These are phyloP conservation scores for Contarinia nasturtii DNA, from an alignment of 1,140 invertebrate species.

Conservation along the genomic window DNA sequence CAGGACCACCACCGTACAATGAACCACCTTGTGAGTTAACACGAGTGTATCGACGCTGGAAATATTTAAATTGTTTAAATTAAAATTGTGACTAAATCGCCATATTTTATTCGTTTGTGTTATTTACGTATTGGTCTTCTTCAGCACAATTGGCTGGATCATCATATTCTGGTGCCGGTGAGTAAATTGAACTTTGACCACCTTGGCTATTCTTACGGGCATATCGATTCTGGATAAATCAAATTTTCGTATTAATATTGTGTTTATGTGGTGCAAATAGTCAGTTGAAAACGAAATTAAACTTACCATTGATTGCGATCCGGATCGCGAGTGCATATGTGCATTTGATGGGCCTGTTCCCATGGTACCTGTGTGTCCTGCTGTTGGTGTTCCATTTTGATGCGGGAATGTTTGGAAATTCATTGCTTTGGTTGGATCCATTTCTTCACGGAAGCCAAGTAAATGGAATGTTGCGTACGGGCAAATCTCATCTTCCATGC, in stretches of 20 bases:
- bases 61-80: not conserved
- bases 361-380: constrained; percentile 51
- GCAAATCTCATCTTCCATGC: constrained; percentile 86
- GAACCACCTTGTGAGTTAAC: constrained; percentile 23
- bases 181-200: constrained; percentile 46
- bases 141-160: constrained; percentile 75
- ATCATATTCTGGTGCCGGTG: constrained; percentile 67
- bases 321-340: constrained; percentile 62
- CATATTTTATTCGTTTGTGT: not conserved
- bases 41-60: constrained; percentile 21
- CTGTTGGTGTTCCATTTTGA: constrained; percentile 40
- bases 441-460: constrained; percentile 83
- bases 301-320: constrained; percentile 67
- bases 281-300: constrained; percentile 3
- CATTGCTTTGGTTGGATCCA: constrained; percentile 74
- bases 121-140: constrained; percentile 58
- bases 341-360: constrained; percentile 42
- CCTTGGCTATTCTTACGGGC: constrained; percentile 40
- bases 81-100: not conserved
- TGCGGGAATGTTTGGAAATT: constrained; percentile 80
- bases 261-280: too few relatives aligned
- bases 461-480: constrained; percentile 88
- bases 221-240: constrained; percentile 39
- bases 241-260: not conserved
- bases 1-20: constrained; percentile 33